phyloP scores from a whole-genome alignment of 1,140 invertebrate species.

The Delia radicum region DNA sequence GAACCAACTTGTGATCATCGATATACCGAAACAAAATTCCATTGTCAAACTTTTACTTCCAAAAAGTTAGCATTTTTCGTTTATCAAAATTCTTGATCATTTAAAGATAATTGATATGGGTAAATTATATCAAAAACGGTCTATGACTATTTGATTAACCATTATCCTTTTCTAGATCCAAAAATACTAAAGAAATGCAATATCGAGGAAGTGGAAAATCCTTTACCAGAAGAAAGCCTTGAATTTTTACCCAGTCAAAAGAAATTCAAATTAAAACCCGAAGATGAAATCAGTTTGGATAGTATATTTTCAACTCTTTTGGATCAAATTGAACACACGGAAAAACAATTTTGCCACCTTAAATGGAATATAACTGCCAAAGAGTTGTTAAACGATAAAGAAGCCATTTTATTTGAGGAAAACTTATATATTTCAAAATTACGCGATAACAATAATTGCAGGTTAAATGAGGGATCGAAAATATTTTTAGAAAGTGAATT shows the following conservation, averaged over 20 bases:
- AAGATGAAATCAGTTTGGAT: conserved; percentile 50
- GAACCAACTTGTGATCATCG: too few species aligned
- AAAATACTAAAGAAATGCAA: not conserved
- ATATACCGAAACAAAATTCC: too few species aligned
- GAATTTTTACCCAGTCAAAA: conserved; percentile 33
- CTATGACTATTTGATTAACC: not conserved
- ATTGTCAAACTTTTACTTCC: too few species aligned
- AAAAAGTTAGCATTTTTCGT: too few species aligned
- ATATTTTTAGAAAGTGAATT: conserved; percentile 48
- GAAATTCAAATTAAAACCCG: conserved; percentile 35
- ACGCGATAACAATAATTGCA: conserved; percentile 41
- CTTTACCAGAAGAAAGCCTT: not conserved
- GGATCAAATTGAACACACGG: conserved; percentile 36
- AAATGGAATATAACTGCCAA: conserved; percentile 44
- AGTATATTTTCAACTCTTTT: conserved; percentile 45
- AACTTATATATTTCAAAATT: conserved; percentile 42
- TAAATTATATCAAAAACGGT: not conserved
- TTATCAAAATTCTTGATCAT: too few species aligned
- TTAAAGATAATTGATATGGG: too few species aligned
- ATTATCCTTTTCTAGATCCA: not conserved
- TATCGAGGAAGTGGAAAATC: not conserved
- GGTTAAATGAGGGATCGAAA: conserved; percentile 40
- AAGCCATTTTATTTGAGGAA: conserved; percentile 41
- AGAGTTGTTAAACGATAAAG: conserved; percentile 39
- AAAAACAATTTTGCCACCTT: conserved; percentile 33